A percentile compares a stretch with the other conserved stretches of the same genome.
These are phyloP conservation scores for Himalopsyche japonica DNA, from an alignment of 2,888 invertebrate genomes.

Conservation along the genomic window DNA sequence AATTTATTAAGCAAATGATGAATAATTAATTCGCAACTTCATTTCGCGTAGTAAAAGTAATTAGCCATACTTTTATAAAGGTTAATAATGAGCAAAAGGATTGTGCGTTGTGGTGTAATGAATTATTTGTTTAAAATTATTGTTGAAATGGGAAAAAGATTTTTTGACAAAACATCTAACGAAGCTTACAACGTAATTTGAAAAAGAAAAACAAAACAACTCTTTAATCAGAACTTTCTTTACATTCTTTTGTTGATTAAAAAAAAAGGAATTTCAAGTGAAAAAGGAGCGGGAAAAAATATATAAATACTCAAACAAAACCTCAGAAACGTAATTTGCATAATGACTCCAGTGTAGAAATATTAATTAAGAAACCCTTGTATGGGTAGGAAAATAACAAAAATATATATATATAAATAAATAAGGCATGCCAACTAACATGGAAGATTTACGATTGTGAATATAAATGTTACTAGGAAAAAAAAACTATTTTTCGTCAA, in stretches of 20 bases:
- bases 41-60: no score
- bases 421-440: neutral
- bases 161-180: neutral
- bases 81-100: no score
- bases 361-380: neutral
- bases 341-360: neutral
- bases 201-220: neutral
- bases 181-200: neutral
- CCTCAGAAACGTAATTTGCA: neutral
- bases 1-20: no score
- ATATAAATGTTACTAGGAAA: neutral
- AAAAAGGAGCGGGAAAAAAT: neutral
- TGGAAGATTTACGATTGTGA: neutral
- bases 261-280: neutral
- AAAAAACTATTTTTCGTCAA: neutral
- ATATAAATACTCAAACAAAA: neutral
- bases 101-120: no score
- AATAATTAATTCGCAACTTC: no score
- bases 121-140: no score
- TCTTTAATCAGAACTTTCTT: neutral
- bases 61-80: no score
- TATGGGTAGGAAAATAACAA: neutral
- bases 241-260: neutral
- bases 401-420: no score
- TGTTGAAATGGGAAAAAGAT: neutral